A percentile compares a stretch with the other conserved stretches of the same genome.
These are phyloP conservation scores for Cyclargus thomasi DNA, from an alignment of 1,140 invertebrate species.

Conservation along the genomic window DNA sequence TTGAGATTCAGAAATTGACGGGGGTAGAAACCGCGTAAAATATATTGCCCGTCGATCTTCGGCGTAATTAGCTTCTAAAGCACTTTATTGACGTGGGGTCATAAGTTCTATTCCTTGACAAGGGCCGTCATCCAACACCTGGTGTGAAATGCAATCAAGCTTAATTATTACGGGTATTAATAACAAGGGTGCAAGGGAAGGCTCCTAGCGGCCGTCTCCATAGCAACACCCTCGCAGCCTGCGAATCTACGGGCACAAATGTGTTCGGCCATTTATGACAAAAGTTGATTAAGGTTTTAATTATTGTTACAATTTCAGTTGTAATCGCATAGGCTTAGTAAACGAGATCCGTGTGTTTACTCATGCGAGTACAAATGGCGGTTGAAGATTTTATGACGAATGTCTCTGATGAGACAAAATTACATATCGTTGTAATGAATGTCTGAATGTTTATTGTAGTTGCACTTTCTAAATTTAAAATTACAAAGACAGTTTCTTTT, in stretches of 20 bases:
- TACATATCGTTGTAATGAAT: too few species aligned
- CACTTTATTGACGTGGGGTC: conserved; percentile 33
- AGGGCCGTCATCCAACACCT: conserved; percentile 67
- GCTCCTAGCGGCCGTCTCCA: conserved; percentile 50
- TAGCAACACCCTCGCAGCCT: conserved; percentile 64
- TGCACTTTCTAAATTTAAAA: neutral
- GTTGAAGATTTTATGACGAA: too few species aligned
- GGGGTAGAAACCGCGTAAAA: neutral
- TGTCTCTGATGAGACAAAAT: too few species aligned
- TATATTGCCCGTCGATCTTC: conserved; percentile 11
- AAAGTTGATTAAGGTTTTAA: conserved; percentile 62
- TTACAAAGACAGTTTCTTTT: too few species aligned
- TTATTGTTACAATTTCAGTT: conserved; percentile 38
- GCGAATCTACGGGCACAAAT: conserved; percentile 49
- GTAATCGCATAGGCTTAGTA: conserved; percentile 20
- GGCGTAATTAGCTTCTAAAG: conserved; percentile 33
- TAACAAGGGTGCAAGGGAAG: conserved; percentile 69
- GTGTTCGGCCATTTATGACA: conserved; percentile 63
- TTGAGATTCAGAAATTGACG: neutral
- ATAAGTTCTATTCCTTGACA: conserved; percentile 50
- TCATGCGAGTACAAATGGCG: neutral
- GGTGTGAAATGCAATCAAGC: conserved; percentile 74
- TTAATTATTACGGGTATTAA: conserved; percentile 74
- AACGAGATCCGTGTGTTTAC: neutral
- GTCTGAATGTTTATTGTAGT: too few species aligned